Evolutionary conservation across 2,113 vertebrate genomes (phyloP), one percentile per base, ranked within the genome.

Genomic region (Toxotes chatareus): DNA sequence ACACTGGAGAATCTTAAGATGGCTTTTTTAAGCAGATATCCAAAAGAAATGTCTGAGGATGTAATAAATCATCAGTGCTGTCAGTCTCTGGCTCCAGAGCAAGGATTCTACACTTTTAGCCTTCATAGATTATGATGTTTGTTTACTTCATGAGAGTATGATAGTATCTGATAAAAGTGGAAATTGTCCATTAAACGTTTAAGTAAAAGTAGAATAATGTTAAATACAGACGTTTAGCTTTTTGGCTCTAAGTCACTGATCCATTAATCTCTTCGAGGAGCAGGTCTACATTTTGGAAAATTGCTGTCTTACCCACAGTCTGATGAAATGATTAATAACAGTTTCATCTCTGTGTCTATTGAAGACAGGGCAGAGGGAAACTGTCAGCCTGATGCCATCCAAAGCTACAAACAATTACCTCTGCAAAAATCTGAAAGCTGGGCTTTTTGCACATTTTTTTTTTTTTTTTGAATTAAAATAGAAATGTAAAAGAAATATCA

Each of bases 1-100:
- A 62, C 36, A 12, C 9, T 23, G 38, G 27, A 67, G 12, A 47
- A 27, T 69, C 31, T 36, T n/a, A 40, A 38, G 56, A 59, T 42
- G 19, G 1, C 16, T 13, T 63, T 46, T 47, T 60, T 49, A 49
- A 59, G 42, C 42, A 57, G 3, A 40, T 44, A 44, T 46, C 14
- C 31, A 64, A 64, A 55, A n/a, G 17, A 79, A 17, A 49, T 17
- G 46, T 79, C 17, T 8, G 2, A 10, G 12, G 21, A 79, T 40
- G 23, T 63, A 4, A 63, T 70, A 63, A 62, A 79, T 62, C 66
- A 34, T n/a, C 44, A 51, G 8, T 27, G 14, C 11, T 17, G 42
- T 36, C 64, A 31, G 57, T 17, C 46, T 49, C 19, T 49, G 6
- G 51, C 46, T n/a, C 23, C 3, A 49, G 7, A 60, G 40, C 40